These are phyloP conservation scores for Theropithecus gelada DNA, from an alignment of 2,113 vertebrate species.

Conservation along the genomic window DNA sequence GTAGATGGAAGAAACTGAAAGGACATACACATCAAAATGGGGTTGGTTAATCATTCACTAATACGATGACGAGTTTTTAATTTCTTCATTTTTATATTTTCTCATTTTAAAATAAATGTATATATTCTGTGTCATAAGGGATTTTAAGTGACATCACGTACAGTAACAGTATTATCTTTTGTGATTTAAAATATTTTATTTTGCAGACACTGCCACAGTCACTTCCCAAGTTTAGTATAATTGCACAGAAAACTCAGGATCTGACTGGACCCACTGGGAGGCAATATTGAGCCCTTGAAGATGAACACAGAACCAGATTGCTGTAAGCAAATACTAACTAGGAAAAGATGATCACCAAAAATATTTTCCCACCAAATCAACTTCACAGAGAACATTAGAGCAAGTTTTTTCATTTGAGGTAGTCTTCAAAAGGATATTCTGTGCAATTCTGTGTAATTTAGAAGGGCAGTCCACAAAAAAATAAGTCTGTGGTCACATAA, in stretches of 20 bases:
- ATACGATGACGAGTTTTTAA: background rate
- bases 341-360: background rate
- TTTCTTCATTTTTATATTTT: slow-evolving; percentile 42
- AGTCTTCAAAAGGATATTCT: background rate
- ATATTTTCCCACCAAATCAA: background rate
- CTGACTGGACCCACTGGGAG: background rate
- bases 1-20: background rate
- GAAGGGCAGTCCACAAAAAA: background rate
- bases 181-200: slow-evolving; percentile 4
- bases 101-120: background rate
- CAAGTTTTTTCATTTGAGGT: background rate
- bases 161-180: background rate
- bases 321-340: background rate
- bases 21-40: background rate
- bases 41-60: background rate
- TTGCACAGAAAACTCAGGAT: background rate
- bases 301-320: background rate
- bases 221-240: background rate
- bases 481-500: background rate
- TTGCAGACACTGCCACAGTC: background rate
- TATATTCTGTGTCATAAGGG: background rate
- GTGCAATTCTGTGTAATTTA: background rate
- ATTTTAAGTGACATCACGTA: background rate
- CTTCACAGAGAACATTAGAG: background rate
- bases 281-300: background rate